A percentile compares a stretch with the other conserved stretches of the same genome.
Evolutionary conservation across 2,888 invertebrate species (phyloP).

Genomic region (Vanessa cardui): DNA sequence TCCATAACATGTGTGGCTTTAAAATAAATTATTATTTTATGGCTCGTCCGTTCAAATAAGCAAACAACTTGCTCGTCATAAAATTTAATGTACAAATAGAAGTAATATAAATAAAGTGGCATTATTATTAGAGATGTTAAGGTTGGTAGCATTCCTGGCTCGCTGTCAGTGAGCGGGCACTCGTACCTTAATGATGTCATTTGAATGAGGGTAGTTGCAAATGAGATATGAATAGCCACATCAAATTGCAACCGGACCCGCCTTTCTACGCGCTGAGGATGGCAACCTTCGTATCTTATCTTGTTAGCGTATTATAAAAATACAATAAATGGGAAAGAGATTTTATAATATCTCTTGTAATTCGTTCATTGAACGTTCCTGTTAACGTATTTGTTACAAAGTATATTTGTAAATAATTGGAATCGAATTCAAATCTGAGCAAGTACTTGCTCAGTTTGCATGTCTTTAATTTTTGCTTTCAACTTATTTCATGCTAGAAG

Average conservation of each 20-base stretch:
- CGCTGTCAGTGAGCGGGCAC: conserved; percentile 49
- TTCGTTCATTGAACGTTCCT: background rate
- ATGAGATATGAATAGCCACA: conserved; percentile 55
- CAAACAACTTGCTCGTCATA: conserved; percentile 30
- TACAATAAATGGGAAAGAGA: background rate
- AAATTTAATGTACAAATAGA: conserved; percentile 40
- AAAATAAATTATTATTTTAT: conserved; percentile 35
- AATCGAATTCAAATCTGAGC: too few relatives aligned
- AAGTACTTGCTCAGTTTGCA: too few relatives aligned
- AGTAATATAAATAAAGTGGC: conserved; percentile 41
- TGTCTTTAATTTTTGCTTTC: too few relatives aligned
- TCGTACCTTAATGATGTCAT: conserved; percentile 59
- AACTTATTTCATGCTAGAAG: too few relatives aligned
- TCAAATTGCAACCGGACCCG: conserved; percentile 26
- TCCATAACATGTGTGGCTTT: conserved; percentile 27
- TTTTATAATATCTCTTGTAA: background rate
- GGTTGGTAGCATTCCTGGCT: conserved; percentile 34
- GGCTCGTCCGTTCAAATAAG: conserved; percentile 30
- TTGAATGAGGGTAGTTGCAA: conserved; percentile 61
- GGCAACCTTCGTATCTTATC: conserved; percentile 18
- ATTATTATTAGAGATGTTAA: conserved; percentile 40
- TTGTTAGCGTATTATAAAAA: conserved; percentile 21
- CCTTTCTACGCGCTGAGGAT: conserved; percentile 23
- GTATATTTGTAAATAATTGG: too few relatives aligned
- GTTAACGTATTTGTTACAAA: background rate